Evolutionary conservation across 1,140 invertebrate genomes (phyloP), one percentile per base, ranked within the genome.

Genomic region (Diabrotica undecimpunctata): DNA sequence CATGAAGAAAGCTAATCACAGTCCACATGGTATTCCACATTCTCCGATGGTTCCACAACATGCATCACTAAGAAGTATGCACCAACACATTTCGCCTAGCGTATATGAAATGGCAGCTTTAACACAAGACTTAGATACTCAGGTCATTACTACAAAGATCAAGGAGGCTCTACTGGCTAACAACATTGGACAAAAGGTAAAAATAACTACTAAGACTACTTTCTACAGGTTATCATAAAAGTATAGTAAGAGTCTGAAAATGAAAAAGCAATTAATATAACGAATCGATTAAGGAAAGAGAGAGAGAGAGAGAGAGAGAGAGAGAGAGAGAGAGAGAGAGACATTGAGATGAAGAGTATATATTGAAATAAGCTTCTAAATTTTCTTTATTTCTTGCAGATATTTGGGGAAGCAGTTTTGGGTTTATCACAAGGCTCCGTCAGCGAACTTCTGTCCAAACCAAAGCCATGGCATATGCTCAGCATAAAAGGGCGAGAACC

Each of bases 401-500:
- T 98, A 61, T 98, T 98, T 76, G 96, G 96, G 12, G 96, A 99
- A 82, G 94, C 94, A 0, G 96, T 99, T 35, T 81, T 98, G 0
- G 96, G 96, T 0, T 82, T 98, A 10, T 97, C 95, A 4, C 96
- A 99, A 80, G 97, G 96, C 12, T 98, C 96, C 0, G 96, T 98
- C 0, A 97, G 94, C 75, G 97, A 99, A 80, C 81, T 99, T 11
- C 83, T 99, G 0, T 97, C 95, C 54, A 98, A 99, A 80, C 97
- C 97, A 0, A 98, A 98, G 77, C 96, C 96, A 0, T 99, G 97
- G 97, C 95, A 97, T 76, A 97, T 98, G 95, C 85, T 99, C 7
- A 97, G 95, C 72, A 97, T 98, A 77, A 99, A 99, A 80, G 96
- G 96, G 0, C 83, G 96, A 37, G 96, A 99, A 79, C 97, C 97